Evolutionary conservation across 2,113 vertebrate genomes (phyloP).

Genomic region (Istiophorus platypterus): DNA sequence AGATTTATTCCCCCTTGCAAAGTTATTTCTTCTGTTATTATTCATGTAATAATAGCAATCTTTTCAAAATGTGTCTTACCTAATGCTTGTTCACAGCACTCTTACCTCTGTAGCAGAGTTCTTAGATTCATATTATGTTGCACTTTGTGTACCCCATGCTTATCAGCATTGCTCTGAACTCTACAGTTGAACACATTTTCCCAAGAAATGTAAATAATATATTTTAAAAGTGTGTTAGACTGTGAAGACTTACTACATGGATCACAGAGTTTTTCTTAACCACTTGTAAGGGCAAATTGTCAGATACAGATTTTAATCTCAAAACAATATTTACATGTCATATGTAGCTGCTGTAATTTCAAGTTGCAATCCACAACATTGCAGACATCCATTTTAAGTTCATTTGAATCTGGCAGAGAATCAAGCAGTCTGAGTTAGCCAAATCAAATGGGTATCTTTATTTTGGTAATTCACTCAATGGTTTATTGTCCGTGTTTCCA

Average conservation of each 20-base stretch:
- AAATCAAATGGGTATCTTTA: not conserved
- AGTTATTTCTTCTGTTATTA: not conserved
- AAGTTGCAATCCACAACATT: not conserved
- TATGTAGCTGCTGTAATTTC: not conserved
- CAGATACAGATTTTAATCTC: not conserved
- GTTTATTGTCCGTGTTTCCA: not conserved
- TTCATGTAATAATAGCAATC: conserved; percentile 9
- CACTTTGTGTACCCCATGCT: not conserved
- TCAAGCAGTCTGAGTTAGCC: not conserved
- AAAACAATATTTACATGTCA: not conserved
- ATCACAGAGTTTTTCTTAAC: not conserved
- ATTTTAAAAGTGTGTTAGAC: conserved; percentile 3
- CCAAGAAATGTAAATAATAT: conserved; percentile 14
- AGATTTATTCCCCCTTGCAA: not conserved
- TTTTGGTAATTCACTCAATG: not conserved
- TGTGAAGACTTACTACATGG: not conserved
- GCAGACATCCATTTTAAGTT: not conserved
- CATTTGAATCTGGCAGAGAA: not conserved
- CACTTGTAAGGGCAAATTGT: not conserved
- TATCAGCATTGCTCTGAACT: not conserved
- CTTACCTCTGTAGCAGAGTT: conserved; percentile 5
- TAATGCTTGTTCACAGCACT: not conserved
- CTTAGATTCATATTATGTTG: not conserved
- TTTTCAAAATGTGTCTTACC: conserved; percentile 15
- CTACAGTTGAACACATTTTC: not conserved